Base-by-base conservation (phyloP, 2,113 vertebrate species). In the Rafetus swinhoei region DNA sequence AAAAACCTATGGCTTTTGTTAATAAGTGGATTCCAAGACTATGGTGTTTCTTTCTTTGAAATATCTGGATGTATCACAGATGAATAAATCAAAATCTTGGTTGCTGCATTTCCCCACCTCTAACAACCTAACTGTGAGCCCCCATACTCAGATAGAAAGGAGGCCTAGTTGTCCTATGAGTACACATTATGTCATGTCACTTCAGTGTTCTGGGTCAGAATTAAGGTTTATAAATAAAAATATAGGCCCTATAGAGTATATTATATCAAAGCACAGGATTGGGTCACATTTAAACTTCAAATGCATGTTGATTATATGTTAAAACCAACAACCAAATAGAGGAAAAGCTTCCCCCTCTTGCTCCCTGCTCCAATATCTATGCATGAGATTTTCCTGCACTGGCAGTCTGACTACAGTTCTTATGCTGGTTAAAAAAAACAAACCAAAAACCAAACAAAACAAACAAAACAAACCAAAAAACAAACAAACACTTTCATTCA, bases 131-230 rank as follows among this genome's bases (percentile, higher is more conserved):
- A 59, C 19, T 56, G 7, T 50, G 74, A 39, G 39, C 8, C 56
- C 69, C 5, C 0, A 11, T 0, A 0, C 77, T 18, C 3, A 16
- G 9, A 16, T 7, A 1, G 4, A 24, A 65, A 9, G 1, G 45
- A 16, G 76, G 4, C 27, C n/a, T 74, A 22, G 16, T 9, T 74
- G 69, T 21, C 9, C 69, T 74, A 22, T 39, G 21, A 9, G 35
- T 52, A 7, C 60, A 4, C 2, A 76, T 54, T 93, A 45, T 45
- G 5, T 19, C 4, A 0, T 0, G 55, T 53, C 45, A 86, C 10
- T 77, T 5, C 1, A 0, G 13, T 65, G 79, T 50, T 57, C 18
- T 0, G 1, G 27, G 56, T 88, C 50, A 35, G n/a, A 91, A 62
- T 32, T 56, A 9, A 89, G 95, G 3, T 2, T 29, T 5, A 0